Percentiles rank a stretch among this genome's conserved stretches.
These are phyloP conservation scores for Microdon myrmicae DNA, from an alignment of 2,888 invertebrate species.

Conservation along the genomic window DNA sequence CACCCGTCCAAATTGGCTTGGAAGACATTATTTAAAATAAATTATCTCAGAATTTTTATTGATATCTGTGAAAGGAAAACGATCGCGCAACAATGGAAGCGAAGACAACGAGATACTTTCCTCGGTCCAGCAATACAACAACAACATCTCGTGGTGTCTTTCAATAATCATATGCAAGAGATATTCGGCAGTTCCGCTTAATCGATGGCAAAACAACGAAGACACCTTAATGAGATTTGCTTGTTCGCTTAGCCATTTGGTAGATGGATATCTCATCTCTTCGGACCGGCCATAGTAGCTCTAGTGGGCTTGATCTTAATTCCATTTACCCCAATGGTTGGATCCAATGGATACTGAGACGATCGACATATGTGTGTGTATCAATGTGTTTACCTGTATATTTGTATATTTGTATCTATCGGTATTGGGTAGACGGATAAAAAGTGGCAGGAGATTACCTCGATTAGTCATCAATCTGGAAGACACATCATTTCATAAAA, in stretches of 20 bases:
- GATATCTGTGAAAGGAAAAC: conserved; percentile 29
- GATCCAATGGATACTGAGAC: conserved; percentile 2
- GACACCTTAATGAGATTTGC: conserved; percentile 65
- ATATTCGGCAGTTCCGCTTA: conserved; percentile 49
- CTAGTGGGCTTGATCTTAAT: conserved; percentile 36
- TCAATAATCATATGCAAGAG: conserved; percentile 48
- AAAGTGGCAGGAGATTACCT: conserved; percentile 28
- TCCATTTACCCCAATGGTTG: conserved; percentile 23
- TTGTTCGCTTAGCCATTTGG: conserved; percentile 65
- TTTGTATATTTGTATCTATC: too few relatives aligned
- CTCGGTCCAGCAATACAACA: not conserved
- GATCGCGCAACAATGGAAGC: conserved; percentile 24
- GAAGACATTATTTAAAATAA: conserved; percentile 46
- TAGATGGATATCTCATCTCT: conserved; percentile 63
- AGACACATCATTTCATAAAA: conserved; percentile 58
- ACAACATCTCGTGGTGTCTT: conserved; percentile 14
- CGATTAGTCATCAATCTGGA: conserved; percentile 66
- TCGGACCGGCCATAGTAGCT: conserved; percentile 27
- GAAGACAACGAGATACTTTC: conserved; percentile 18
- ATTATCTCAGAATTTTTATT: conserved; percentile 44
- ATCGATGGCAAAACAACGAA: conserved; percentile 47
- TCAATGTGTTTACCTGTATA: too few relatives aligned
- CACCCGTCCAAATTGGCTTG: conserved; percentile 35
- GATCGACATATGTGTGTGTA: conserved; percentile 6
- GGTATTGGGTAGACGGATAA: too few relatives aligned